A percentile compares a stretch with the other conserved stretches of the same genome.
These are phyloP conservation scores for Ctena decussata DNA, from an alignment of 2,888 invertebrate species.

Conservation along the genomic window DNA sequence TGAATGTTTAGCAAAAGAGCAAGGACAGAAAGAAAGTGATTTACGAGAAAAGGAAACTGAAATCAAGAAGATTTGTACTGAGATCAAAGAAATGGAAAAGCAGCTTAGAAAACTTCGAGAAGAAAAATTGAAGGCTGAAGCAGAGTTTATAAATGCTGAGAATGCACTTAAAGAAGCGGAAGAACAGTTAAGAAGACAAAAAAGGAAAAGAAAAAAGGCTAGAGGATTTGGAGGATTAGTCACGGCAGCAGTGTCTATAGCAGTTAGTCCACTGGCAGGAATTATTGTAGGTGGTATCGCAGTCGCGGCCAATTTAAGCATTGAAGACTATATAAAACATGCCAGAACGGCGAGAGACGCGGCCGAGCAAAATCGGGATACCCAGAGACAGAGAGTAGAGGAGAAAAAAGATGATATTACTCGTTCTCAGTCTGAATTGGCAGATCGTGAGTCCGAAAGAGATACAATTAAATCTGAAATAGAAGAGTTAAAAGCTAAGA, in stretches of 20 bases:
- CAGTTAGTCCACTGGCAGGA: background rate
- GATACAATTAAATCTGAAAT: background rate
- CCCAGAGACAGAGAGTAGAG: background rate
- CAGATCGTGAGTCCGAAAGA: background rate
- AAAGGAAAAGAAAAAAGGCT: background rate
- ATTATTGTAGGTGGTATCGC: background rate
- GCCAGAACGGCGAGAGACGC: background rate
- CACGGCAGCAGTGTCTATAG: background rate
- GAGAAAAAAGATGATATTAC: background rate
- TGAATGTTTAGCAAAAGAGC: background rate
- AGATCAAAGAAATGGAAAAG: background rate
- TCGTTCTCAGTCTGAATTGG: background rate
- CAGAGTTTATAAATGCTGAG: background rate
- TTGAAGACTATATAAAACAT: background rate
- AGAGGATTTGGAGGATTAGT: background rate
- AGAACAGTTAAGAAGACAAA: background rate
- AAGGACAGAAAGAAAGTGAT: background rate
- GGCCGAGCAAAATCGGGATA: background rate
- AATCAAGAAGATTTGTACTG: background rate
- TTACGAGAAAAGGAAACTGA: background rate
- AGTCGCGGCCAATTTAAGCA: background rate
- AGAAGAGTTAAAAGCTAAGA: background rate
- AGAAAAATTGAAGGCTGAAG: background rate
- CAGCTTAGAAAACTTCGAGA: background rate
- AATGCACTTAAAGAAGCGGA: background rate